Evolutionary conservation across 2,797 vertebrate genomes (phyloP), one percentile per base, ranked within the genome.

Genomic region (Poecilia picta): DNA sequence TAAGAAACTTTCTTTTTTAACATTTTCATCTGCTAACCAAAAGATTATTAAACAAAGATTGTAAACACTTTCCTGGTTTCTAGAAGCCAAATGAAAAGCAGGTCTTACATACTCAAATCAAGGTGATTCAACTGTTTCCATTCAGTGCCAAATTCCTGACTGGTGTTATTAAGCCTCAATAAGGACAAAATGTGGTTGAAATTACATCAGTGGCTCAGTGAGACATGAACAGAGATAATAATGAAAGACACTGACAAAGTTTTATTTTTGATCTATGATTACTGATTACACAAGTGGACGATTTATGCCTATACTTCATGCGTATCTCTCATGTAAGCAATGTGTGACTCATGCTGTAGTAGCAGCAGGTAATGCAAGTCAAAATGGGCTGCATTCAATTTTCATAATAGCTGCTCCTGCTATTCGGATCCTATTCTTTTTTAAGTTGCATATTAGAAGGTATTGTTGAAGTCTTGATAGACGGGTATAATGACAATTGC

Each of bases 401-500:
- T 43, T 33, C 11, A 72, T 3, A 41, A 28, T 49, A 55, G 45
- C 43, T 81, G 59, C 4, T 2, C 39, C 53, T 64, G 28, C n/a
- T 15, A 51, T 72, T 82, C 5, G 75, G 55, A 75, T 57, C 4
- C 2, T 8, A 46, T 41, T 4, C 25, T 13, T 10, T 74, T 64
- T 64, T 71, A 13, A 49, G 0, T 68, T 72, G 55, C 3, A 72
- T 20, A 46, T 68, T 18, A 70, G 55, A 79, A n/a, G 71, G 5
- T 41, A 2, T 4, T 1, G 66, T 20, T 82, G n/a, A 73, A 81
- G 66, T 68, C 51, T 73, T 68, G 53, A 81, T 74, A 70, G 72
- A 84, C 78, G 51, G 78, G 74, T 72, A 31, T 45, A 46, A 82
- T 75, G 71, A 79, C 79, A 78, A 84, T 80, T 74, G 62, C 33